Base-by-base conservation (phyloP, 2,113 vertebrate species). In the Lampris megalopsis region DNA sequence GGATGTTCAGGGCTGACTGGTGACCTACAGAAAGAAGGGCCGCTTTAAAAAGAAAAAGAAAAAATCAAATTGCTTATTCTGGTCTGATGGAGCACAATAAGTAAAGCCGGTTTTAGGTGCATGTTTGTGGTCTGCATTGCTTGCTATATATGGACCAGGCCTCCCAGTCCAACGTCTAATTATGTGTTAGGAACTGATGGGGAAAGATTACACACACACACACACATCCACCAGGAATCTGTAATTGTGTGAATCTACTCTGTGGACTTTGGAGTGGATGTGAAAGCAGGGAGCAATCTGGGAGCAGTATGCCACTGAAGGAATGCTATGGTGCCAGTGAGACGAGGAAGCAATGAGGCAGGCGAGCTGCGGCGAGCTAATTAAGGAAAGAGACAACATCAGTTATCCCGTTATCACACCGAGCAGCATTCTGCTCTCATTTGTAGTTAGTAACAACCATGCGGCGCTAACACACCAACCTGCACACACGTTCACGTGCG, bases 91-190 rank as follows among this genome's bases (percentile, higher is more conserved):
- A 86, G 81, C 73, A 91, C 91, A 89, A 90, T 91, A 87, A 88
- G 80, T 86, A 90, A n/a, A 86, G 80, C 80, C 82, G 87, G 82
- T 88, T 86, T 87, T 75, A 85, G 87, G 78, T 75, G 82, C 83
- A 90, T 88, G 89, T 82, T 85, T 91, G 92, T 80, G 92, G 91
- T 75, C 69, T 71, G 79, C 88, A 87, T 91, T 87, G 89, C 89
- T 92, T 82, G 86, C 92, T 93, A 93, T 93, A 92, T 89, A 87
- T 89, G 92, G 90, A 72, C 69, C 50, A 4, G 43, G 78, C 71
- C 72, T 89, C 85, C 64, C 61, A 80, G 79, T 86, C 86, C 83
- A 92, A 89, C 92, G 71, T 92, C 90, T 92, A 91, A 93, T 93
- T 92, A 93, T 91, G 88, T 89, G 89, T 88, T 88, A 80, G 73